Conservation (phyloP, 2,888 invertebrate species). For the Drosophila acutilabella region DNA sequence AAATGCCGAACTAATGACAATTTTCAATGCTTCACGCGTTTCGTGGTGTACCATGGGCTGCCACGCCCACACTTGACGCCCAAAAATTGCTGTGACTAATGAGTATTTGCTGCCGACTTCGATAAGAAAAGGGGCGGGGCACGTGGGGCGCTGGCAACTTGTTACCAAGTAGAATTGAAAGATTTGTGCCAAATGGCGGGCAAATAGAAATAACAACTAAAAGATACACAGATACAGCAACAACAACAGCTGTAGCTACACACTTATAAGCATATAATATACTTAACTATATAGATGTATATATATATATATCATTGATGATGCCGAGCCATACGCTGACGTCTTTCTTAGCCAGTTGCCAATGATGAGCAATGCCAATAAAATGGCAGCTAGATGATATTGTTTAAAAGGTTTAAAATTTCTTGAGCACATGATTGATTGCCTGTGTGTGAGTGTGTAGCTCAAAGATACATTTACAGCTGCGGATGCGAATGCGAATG, state of each 20-base stretch:
- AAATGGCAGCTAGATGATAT: constrained; percentile 63
- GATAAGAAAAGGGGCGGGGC: constrained; percentile 58
- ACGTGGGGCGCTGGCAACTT: constrained; percentile 11
- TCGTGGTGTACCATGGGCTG: constrained; percentile 19
- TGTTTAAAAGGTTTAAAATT: constrained; percentile 67
- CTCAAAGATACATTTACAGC: constrained; percentile 20
- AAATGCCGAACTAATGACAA: constrained; percentile 78
- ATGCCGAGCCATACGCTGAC: constrained; percentile 52
- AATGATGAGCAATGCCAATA: constrained; percentile 74
- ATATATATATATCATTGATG: constrained; percentile 69
- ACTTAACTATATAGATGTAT: constrained; percentile 7
- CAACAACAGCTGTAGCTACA: constrained; percentile 20
- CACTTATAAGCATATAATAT: constrained; percentile 6
- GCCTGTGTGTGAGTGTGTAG: too few species aligned
- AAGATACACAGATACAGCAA: constrained; percentile 24
- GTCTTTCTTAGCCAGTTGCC: constrained; percentile 46
- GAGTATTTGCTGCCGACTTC: constrained; percentile 70
- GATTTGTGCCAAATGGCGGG: constrained; percentile 58
- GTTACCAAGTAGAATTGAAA: constrained; percentile 58
- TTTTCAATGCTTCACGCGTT: constrained; percentile 75
- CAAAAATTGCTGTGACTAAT: constrained; percentile 69
- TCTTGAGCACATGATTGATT: constrained; percentile 63
- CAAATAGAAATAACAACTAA: constrained; percentile 23
- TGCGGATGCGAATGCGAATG: constrained; percentile 30
- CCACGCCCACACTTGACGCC: constrained; percentile 31